Percentiles rank a stretch among this genome's conserved stretches.
These are phyloP conservation scores for Pandemis cinnamomeana DNA, from an alignment of 2,888 invertebrate species.

Conservation along the genomic window DNA sequence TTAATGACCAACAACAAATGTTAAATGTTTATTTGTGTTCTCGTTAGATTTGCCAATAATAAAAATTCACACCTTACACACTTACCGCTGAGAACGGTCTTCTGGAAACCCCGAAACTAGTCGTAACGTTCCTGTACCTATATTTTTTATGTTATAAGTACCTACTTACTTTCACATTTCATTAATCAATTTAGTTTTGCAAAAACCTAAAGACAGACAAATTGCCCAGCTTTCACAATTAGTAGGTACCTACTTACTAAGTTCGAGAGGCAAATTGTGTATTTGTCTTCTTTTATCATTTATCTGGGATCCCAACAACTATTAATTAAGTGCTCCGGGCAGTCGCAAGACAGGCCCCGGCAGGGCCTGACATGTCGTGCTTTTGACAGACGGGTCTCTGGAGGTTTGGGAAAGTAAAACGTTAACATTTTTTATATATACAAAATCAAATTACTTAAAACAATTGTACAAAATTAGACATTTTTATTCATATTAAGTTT, in stretches of 20 bases:
- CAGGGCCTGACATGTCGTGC: conserved; percentile 38
- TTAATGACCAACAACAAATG: no score
- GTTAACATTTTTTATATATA: background rate
- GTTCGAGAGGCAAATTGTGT: background rate
- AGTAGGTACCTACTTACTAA: background rate
- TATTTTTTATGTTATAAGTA: no score
- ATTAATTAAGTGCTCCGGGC: conserved; percentile 77
- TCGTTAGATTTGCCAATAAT: no score
- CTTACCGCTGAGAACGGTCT: no score
- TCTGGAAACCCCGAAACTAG: no score
- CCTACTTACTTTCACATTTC: no score
- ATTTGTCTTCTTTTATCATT: conserved; percentile 22
- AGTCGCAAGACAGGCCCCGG: conserved; percentile 69
- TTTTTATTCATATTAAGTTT: background rate
- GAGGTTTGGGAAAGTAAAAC: conserved; percentile 22
- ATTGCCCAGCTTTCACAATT: background rate
- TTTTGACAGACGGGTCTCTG: conserved; percentile 34
- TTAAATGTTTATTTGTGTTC: no score
- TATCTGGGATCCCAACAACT: conserved; percentile 58
- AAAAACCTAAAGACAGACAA: background rate
- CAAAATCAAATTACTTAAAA: background rate
- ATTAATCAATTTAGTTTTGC: no score
- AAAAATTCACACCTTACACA: no score
- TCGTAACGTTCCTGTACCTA: no score
- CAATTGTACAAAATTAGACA: background rate